These are phyloP conservation scores for Zaprionus nigranus DNA, from an alignment of 1,140 invertebrate genomes.

Conservation along the genomic window DNA sequence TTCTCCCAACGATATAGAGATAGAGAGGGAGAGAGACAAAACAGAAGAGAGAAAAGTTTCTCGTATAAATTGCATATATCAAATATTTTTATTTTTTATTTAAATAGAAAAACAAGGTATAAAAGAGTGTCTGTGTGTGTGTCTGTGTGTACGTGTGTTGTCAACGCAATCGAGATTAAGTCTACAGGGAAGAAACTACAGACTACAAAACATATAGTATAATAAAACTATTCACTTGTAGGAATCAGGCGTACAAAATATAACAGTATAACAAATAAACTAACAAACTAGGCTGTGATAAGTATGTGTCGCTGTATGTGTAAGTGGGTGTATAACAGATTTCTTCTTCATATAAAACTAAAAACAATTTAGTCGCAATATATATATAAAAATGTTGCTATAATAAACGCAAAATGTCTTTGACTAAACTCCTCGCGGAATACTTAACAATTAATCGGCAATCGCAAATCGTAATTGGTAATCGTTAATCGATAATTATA, in stretches of 20 bases:
- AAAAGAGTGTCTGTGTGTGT: constrained; percentile 56
- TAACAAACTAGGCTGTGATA: constrained; percentile 6
- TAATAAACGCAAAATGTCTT: constrained; percentile 74
- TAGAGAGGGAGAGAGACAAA: constrained; percentile 55
- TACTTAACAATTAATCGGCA: constrained; percentile 58
- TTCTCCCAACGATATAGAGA: constrained; percentile 10
- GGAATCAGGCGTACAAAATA: constrained; percentile 69
- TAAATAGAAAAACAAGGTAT: constrained; percentile 72
- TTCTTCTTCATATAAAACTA: constrained; percentile 48
- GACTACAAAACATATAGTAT: constrained; percentile 75
- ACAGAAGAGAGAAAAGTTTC: constrained; percentile 64
- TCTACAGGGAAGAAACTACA: constrained; percentile 70
- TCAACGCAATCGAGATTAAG: constrained; percentile 71
- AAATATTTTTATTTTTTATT: constrained; percentile 61
- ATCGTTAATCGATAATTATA: constrained; percentile 33
- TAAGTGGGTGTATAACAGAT: constrained; percentile 55
- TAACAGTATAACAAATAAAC: constrained; percentile 37
- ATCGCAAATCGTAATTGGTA: constrained; percentile 45
- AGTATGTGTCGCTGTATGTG: constrained; percentile 2
- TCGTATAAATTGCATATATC: constrained; percentile 80
- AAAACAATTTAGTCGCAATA: too few relatives aligned
- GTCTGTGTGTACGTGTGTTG: background rate
- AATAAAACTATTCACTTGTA: constrained; percentile 68
- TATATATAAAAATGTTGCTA: background rate
- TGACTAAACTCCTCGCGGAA: constrained; percentile 62